These are phyloP conservation scores for Terebella lapidaria DNA, from an alignment of 2,888 invertebrate genomes.

Conservation along the genomic window DNA sequence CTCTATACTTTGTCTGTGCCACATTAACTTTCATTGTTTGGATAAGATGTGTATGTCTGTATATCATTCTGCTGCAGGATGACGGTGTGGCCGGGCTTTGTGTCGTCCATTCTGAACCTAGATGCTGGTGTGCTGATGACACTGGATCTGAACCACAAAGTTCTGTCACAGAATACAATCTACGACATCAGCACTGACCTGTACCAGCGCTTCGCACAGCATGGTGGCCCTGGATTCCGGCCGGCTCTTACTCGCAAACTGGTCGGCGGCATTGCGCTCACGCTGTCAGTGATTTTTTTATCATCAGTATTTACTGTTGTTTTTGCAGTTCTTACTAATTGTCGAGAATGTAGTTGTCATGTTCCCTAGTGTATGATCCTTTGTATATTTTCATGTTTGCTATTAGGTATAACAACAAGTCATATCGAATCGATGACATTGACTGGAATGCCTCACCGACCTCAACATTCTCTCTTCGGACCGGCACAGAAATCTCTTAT, in stretches of 20 bases:
- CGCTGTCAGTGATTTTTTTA: constrained; percentile 58
- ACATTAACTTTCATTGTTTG: no score
- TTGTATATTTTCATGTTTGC: background rate
- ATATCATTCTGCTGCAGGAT: constrained; percentile 24
- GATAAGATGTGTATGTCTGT: no score
- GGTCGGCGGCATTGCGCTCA: constrained; percentile 69
- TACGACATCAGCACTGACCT: constrained; percentile 63
- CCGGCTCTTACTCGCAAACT: constrained; percentile 58
- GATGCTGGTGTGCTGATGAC: constrained; percentile 28
- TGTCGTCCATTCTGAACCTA: constrained; percentile 22
- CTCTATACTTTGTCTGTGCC: no score
- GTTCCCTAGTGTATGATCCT: no score
- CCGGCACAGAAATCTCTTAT: constrained; percentile 59
- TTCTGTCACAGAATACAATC: constrained; percentile 74
- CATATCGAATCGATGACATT: constrained; percentile 81
- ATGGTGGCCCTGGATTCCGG: constrained; percentile 52
- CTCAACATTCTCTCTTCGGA: constrained; percentile 61
- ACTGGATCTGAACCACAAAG: constrained; percentile 75
- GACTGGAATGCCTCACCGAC: constrained; percentile 69
- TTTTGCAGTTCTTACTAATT: no score
- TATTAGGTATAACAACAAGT: constrained; percentile 76
- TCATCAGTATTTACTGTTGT: no score
- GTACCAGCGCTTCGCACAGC: constrained; percentile 47
- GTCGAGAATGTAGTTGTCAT: no score
- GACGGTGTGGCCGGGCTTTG: constrained; percentile 30